phyloP scores from a whole-genome alignment of 2,113 vertebrate genomes.

The Nycticorax nycticorax region DNA sequence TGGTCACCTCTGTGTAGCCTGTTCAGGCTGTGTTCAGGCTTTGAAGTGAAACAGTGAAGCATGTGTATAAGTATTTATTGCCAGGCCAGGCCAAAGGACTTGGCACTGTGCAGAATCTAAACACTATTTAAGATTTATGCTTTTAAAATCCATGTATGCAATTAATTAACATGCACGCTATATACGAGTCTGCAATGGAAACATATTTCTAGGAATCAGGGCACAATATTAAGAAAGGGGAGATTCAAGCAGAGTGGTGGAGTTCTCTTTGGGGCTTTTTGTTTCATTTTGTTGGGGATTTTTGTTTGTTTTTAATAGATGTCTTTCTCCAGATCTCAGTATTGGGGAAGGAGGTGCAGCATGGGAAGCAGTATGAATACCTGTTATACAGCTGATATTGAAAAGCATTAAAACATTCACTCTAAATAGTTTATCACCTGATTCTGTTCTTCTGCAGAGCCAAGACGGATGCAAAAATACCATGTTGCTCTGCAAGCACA shows the following conservation, averaged over 20 bases:
- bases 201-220: not conserved
- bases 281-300: not conserved
- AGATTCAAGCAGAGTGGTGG: not conserved
- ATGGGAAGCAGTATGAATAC: not conserved
- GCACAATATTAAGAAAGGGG: not conserved
- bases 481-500: not conserved
- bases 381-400: not conserved
- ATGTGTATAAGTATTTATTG: not conserved
- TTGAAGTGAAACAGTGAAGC: not conserved
- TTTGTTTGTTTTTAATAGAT: not conserved
- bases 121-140: not conserved
- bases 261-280: not conserved
- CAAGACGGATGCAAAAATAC: not conserved
- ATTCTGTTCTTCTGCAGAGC: not conserved
- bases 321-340: not conserved
- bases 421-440: not conserved
- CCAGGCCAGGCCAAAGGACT: not conserved
- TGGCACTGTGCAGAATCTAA: not conserved
- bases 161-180: not conserved
- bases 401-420: not conserved
- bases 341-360: accelerated
- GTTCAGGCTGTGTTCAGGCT: not conserved
- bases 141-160: not conserved
- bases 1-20: not conserved
- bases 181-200: not conserved